Percentiles rank a stretch among this genome's conserved stretches.
phyloP scores from a whole-genome alignment of 2,113 vertebrate species.

The Neolamprologus caudopunctatus region DNA sequence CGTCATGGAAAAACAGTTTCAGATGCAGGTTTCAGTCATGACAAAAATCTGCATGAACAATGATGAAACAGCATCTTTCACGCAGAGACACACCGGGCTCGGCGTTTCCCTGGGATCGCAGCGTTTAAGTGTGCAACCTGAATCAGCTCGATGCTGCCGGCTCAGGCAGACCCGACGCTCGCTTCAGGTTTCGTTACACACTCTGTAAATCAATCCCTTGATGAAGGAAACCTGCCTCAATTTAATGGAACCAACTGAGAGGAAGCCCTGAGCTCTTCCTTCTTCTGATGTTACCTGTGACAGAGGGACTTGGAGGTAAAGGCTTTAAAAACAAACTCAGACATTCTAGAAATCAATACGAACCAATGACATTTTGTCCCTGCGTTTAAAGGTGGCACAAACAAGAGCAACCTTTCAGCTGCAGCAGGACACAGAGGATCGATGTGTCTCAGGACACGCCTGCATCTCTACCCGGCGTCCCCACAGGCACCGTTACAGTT shows the following conservation, averaged over 20 bases:
- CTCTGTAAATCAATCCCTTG: not conserved
- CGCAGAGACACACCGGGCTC: accelerated
- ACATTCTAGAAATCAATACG: not conserved
- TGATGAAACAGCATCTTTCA: accelerated
- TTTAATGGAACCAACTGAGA: accelerated
- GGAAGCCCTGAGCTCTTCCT: not conserved
- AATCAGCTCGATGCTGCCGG: not conserved
- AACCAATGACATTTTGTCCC: not conserved
- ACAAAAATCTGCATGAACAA: accelerated
- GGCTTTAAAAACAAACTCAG: not conserved
- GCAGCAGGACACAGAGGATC: not conserved
- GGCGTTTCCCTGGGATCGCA: not conserved
- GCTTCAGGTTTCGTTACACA: not conserved
- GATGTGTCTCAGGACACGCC: not conserved
- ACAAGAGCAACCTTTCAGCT: not conserved
- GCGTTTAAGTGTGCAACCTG: not conserved
- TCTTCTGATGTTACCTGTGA: not conserved
- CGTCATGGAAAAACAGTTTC: not conserved
- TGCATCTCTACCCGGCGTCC: not conserved
- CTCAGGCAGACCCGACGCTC: accelerated
- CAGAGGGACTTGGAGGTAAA: accelerated
- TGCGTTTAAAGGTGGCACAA: not conserved
- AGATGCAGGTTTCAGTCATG: not conserved
- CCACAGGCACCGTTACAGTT: not conserved
- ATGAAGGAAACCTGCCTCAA: not conserved